Evolutionary conservation across 1,140 invertebrate species (phyloP).

Genomic region (Formica exsecta): DNA sequence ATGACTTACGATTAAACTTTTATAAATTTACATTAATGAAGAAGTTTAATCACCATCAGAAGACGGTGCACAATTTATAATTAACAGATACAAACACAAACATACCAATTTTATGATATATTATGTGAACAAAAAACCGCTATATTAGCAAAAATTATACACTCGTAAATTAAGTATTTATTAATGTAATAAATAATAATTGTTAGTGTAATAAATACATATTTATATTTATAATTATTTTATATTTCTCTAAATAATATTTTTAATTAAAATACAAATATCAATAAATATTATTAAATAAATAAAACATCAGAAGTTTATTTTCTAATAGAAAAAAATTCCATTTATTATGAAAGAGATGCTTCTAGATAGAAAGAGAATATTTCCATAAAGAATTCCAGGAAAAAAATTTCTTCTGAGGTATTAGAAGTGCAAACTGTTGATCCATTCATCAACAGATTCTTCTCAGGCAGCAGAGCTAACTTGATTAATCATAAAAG

Average conservation of each 20-base stretch:
- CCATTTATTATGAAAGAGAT: background rate
- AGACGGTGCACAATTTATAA: background rate
- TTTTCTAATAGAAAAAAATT: background rate
- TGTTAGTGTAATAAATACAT: background rate
- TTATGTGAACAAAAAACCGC: background rate
- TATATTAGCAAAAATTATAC: background rate
- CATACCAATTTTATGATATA: background rate
- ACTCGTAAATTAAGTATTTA: background rate
- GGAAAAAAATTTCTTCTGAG: background rate
- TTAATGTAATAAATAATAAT: background rate
- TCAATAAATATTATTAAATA: background rate
- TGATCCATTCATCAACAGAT: background rate
- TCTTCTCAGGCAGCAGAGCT: background rate
- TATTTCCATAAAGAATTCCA: background rate
- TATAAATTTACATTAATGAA: background rate
- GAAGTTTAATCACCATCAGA: background rate
- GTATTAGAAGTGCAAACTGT: background rate
- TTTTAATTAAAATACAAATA: background rate
- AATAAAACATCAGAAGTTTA: background rate
- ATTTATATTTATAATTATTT: background rate
- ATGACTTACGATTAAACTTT: background rate
- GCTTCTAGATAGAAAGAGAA: background rate
- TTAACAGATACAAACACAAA: background rate
- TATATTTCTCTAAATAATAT: background rate
- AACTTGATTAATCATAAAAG: slow-evolving; percentile 52